Evolutionary conservation across 2,113 vertebrate genomes (phyloP).

Genomic region (Conger conger): DNA sequence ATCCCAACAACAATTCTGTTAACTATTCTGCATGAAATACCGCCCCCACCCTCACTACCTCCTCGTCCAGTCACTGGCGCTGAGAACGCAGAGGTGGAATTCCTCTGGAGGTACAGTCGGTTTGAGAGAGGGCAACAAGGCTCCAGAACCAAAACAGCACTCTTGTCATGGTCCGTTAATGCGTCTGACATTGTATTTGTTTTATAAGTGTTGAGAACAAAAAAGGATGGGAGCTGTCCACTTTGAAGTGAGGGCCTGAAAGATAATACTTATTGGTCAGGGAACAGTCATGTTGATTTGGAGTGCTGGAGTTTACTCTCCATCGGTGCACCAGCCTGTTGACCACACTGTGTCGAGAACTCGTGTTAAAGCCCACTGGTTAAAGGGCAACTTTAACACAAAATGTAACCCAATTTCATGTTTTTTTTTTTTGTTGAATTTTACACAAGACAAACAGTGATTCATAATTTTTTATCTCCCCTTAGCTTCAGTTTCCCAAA

Average conservation of each 20-base stretch:
- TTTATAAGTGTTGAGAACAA: slow-evolving; percentile 55
- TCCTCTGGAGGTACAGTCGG: slow-evolving; percentile 26
- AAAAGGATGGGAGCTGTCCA: slow-evolving; percentile 51
- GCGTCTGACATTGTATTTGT: slow-evolving; percentile 51
- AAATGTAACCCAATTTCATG: too few relatives aligned
- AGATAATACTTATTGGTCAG: slow-evolving; percentile 20
- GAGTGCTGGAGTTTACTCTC: slow-evolving; percentile 9
- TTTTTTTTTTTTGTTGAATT: too few relatives aligned
- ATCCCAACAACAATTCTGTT: slow-evolving; percentile 62
- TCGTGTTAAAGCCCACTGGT: neutral
- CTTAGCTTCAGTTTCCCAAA: too few relatives aligned
- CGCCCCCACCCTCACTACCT: slow-evolving; percentile 38
- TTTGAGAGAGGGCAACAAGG: slow-evolving; percentile 40
- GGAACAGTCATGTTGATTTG: slow-evolving; percentile 24
- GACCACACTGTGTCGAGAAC: neutral
- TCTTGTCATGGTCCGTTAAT: slow-evolving; percentile 51
- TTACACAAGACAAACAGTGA: too few relatives aligned
- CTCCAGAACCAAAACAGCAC: slow-evolving; percentile 54
- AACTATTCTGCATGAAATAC: slow-evolving; percentile 62
- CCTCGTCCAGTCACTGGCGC: slow-evolving; percentile 28
- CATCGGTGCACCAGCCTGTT: neutral
- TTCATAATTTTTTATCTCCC: too few relatives aligned
- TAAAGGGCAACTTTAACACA: neutral
- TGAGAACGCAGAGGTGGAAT: slow-evolving; percentile 26
- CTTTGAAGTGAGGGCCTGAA: slow-evolving; percentile 48